Evolutionary conservation across 2,113 vertebrate species (phyloP).

Genomic region (Lagopus muta): DNA sequence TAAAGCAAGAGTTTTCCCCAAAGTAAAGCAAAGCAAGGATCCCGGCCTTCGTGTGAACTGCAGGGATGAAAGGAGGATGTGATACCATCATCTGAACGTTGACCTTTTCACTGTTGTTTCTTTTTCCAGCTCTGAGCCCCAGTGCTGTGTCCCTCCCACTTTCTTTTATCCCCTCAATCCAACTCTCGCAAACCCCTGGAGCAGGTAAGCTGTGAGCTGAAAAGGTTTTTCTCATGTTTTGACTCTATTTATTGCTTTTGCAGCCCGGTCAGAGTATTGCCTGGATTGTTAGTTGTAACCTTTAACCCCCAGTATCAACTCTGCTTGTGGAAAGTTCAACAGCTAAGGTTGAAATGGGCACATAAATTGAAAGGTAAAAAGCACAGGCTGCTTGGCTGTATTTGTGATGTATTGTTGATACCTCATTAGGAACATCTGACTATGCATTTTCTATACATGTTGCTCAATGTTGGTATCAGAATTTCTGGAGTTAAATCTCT

Average conservation of each 20-base stretch:
- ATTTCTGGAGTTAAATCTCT: not conserved
- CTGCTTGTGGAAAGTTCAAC: not conserved
- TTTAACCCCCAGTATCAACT: slow-evolving; percentile 19
- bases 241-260: slow-evolving; percentile 51
- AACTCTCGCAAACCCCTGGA: slow-evolving; percentile 51
- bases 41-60: slow-evolving; percentile 76
- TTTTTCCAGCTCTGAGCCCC: slow-evolving; percentile 68
- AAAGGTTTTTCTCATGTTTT: slow-evolving; percentile 51
- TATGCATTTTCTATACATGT: not conserved
- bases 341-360: not conserved
- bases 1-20: slow-evolving; percentile 79
- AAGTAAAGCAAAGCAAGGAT: slow-evolving; percentile 76
- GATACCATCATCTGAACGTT: slow-evolving; percentile 80
- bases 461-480: not conserved
- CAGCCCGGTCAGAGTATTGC: slow-evolving; percentile 23
- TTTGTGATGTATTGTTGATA: not conserved
- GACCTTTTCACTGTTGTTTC: slow-evolving; percentile 79
- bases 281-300: slow-evolving; percentile 49
- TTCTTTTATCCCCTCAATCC: slow-evolving; percentile 60
- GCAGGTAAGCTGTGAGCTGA: slow-evolving; percentile 61
- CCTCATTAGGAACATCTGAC: not conserved
- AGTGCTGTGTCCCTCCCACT: slow-evolving; percentile 41
- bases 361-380: not conserved
- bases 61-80: slow-evolving; percentile 77
- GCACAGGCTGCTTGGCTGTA: not conserved